Evolutionary conservation across 2,797 vertebrate species (phyloP), one percentile per base, ranked within the genome.

Genomic region (Enteromius trimaculatus): DNA sequence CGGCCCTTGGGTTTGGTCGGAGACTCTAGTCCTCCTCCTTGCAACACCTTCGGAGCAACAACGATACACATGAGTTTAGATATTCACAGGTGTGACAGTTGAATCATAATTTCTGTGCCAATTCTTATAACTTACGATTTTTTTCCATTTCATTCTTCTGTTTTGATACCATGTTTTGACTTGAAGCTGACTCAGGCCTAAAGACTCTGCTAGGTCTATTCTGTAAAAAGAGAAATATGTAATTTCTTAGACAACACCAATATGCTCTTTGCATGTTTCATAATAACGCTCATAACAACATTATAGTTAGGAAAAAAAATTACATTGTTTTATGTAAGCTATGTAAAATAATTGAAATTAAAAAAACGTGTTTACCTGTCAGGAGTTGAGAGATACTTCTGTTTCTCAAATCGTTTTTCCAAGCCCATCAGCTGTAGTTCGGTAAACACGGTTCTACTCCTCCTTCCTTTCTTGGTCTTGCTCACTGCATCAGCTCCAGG

Each of bases 91-190:
- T 26, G 13, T 23, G 37, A 72, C n/a, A 47, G 23, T 17, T 14
- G 13, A 21, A 34, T 60, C 19, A 1, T 17, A 4, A 31, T 81
- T 37, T 42, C 5, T 53, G 8, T 21, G 29, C 6, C 4, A 34
- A 6, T 47, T 26, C 19, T 16, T 62, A 69, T 19, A 79, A 97
- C 97, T 97, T 95, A 99, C 98, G 90, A 99, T 99, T 96, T 99
- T 99, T 93, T 99, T 99, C 98, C 98, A 99, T 85, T 99, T 99
- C 98, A 99, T 99, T 88, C 98, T 94, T 87, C 98, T 94, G 93
- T 99, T 99, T 92, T 99, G 98, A 92, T 99, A 99, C 98, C 98
- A 99, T 0, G 98, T 99, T 93, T 99, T 99, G 91, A 99, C 98
- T 90, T 99, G 98, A 84, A 99, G 94, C 88, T 99, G 98, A 90